Evolutionary conservation across 2,888 invertebrate species (phyloP).

Genomic region (Heliconius ismenius): DNA sequence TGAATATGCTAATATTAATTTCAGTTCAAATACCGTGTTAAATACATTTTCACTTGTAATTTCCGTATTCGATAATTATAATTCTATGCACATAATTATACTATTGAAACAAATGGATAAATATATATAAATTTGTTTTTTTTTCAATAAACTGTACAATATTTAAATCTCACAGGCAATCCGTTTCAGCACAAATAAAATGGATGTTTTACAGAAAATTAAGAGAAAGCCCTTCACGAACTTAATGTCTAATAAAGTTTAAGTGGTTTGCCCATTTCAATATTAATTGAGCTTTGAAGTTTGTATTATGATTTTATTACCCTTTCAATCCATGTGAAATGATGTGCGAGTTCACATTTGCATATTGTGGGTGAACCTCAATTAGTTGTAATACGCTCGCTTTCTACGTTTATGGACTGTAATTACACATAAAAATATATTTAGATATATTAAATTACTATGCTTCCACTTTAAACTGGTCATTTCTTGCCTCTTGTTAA

Average conservation of each 20-base stretch:
- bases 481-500: background rate
- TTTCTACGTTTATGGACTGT: conserved; percentile 10
- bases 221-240: conserved; percentile 38
- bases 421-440: conserved; percentile 5
- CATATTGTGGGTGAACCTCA: conserved; percentile 15
- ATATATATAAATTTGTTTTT: background rate
- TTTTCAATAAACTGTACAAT: background rate
- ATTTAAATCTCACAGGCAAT: background rate
- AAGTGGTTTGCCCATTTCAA: conserved; percentile 27
- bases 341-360: conserved; percentile 13
- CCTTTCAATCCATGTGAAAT: conserved; percentile 22
- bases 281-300: conserved; percentile 27
- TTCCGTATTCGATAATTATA: background rate
- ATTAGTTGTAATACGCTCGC: conserved; percentile 18
- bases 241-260: conserved; percentile 42
- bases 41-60: conserved; percentile 6
- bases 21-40: conserved; percentile 8
- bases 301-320: conserved; percentile 32
- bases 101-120: too few species aligned
- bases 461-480: background rate
- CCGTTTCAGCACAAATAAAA: conserved; percentile 25
- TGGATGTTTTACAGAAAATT: conserved; percentile 42
- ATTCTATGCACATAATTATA: background rate
- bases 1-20: conserved; percentile 14
- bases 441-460: background rate